phyloP scores from a whole-genome alignment of 64 coral and sea anemone species.

The Montipora sp. region DNA sequence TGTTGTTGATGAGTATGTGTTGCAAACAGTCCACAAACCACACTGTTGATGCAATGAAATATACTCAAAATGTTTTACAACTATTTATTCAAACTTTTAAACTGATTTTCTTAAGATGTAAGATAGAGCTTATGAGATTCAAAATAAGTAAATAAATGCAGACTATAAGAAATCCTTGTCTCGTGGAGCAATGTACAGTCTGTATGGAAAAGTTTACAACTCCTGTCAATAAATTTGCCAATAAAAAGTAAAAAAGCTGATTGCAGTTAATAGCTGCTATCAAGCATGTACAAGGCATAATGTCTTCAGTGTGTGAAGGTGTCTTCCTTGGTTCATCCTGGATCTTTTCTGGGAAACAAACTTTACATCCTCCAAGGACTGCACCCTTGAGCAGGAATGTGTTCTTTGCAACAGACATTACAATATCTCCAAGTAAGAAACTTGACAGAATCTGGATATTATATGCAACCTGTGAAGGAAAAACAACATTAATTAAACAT shows the following conservation, averaged over 20 bases:
- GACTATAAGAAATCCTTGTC: slow-evolving; percentile 64
- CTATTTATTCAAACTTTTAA: slow-evolving; percentile 41
- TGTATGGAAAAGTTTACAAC: slow-evolving; percentile 69
- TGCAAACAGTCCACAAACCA: no score
- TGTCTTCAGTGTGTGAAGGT: slow-evolving; percentile 22
- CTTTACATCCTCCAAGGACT: slow-evolving; percentile 65
- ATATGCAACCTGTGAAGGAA: slow-evolving; percentile 70
- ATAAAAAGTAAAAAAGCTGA: slow-evolving; percentile 78
- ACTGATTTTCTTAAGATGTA: slow-evolving; percentile 56
- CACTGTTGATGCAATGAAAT: background rate
- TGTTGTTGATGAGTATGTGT: no score
- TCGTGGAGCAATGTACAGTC: slow-evolving; percentile 51
- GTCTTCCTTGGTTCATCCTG: background rate
- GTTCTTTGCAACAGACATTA: slow-evolving; percentile 32
- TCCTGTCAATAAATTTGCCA: slow-evolving; percentile 82
- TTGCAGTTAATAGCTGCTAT: slow-evolving; percentile 82
- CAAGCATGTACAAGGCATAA: slow-evolving; percentile 52
- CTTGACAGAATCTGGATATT: slow-evolving; percentile 81
- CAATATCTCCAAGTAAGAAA: slow-evolving; percentile 73
- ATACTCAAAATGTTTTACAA: background rate
- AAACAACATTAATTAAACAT: background rate
- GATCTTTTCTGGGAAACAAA: slow-evolving; percentile 53
- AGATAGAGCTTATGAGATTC: slow-evolving; percentile 29
- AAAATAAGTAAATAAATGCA: slow-evolving; percentile 70
- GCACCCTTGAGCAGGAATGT: slow-evolving; percentile 11